A percentile compares a stretch with the other conserved stretches of the same genome.
phyloP scores from a whole-genome alignment of 2,113 vertebrate genomes.

The Herpailurus yagouaroundi region DNA sequence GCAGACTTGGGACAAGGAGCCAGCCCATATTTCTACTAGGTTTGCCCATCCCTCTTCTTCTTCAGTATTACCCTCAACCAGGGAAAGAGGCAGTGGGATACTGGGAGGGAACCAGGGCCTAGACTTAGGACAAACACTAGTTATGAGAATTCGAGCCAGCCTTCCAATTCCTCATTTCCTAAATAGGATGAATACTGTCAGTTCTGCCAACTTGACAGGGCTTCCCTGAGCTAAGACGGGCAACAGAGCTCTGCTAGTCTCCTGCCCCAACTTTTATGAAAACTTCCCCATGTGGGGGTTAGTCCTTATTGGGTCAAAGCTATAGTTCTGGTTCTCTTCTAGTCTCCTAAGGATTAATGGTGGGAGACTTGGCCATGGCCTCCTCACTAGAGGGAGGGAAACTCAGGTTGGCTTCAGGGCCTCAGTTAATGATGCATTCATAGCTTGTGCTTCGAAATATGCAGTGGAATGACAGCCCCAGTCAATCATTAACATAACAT shows the following conservation, averaged over 20 bases:
- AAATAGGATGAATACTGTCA: background rate
- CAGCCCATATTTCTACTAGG: background rate
- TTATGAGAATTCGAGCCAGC: background rate
- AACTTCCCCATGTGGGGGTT: background rate
- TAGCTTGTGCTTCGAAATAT: background rate
- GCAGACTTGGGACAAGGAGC: background rate
- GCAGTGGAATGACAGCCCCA: background rate
- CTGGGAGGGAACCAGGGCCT: background rate
- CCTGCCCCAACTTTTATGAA: background rate
- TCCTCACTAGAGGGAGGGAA: background rate
- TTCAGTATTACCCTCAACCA: background rate
- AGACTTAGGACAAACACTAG: background rate
- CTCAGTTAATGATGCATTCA: constrained; percentile 8
- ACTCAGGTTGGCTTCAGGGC: background rate
- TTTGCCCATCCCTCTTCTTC: background rate
- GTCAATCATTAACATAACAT: constrained; percentile 58
- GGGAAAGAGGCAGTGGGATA: background rate
- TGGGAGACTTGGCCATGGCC: background rate
- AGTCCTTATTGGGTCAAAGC: constrained; percentile 17
- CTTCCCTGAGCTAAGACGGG: background rate
- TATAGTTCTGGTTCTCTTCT: background rate
- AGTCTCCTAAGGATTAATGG: background rate
- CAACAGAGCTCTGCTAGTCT: background rate
- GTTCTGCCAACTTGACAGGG: background rate
- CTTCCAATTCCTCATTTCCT: background rate